Evolutionary conservation across 2,113 vertebrate genomes (phyloP).

Genomic region (Cryptoleucopteryx plumbea): DNA sequence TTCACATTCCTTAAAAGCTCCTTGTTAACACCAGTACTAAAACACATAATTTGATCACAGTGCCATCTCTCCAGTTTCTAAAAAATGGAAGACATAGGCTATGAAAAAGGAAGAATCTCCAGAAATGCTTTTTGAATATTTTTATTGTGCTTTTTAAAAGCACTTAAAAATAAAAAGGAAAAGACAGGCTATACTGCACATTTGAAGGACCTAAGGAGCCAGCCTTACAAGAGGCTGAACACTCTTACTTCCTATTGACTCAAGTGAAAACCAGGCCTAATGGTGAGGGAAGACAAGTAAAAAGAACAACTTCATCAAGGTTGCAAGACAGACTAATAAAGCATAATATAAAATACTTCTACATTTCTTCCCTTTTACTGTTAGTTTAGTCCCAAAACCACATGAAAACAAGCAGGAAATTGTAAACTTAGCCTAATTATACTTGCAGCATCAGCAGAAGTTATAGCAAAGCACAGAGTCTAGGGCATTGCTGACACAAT

Average conservation of each 20-base stretch:
- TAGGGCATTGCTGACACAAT: neutral
- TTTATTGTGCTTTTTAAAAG: neutral
- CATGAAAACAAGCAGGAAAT: neutral
- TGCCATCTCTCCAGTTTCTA: neutral
- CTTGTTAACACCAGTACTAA: neutral
- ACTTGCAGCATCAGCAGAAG: neutral
- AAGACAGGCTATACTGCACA: neutral
- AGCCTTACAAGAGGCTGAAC: neutral
- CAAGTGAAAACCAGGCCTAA: neutral
- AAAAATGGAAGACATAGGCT: rapidly evolving
- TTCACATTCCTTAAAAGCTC: neutral
- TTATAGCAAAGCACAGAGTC: neutral
- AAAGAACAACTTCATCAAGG: neutral
- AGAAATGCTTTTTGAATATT: neutral
- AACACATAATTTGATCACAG: neutral
- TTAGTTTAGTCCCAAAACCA: neutral
- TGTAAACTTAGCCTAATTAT: neutral
- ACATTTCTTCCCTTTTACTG: neutral
- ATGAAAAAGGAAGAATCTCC: neutral
- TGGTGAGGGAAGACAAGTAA: neutral
- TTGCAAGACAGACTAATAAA: neutral
- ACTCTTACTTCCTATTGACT: neutral
- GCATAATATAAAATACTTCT: neutral
- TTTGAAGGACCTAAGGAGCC: neutral
- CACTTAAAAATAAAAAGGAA: neutral